Base-by-base conservation (phyloP, 2,797 vertebrate species). In the Artibeus jamaicensis region DNA sequence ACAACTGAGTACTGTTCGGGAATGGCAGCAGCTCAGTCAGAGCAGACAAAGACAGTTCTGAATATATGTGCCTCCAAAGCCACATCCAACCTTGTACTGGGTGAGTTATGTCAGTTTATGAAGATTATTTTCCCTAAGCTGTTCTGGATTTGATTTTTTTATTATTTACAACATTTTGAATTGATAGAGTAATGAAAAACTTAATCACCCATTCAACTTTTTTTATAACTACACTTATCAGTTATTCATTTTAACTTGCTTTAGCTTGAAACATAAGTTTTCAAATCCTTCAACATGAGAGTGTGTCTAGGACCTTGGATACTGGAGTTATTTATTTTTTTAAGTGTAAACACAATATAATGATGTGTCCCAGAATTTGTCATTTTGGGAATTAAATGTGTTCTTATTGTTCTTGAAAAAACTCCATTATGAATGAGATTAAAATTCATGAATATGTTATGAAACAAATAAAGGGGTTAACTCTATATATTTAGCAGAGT, bases 341-440 rank as follows among this genome's bases (percentile, higher is more conserved):
- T 70, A 21, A 85, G 10, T 42, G 5, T 55, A 70, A 87, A 67
- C 5, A 46, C 22, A 39, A 7, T 22, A 14, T 77, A 39, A 53
- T 70, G 34, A 73, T 10, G 12, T 81, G 5, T 19, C 26, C 16
- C 21, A 90, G 29, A 79, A 78, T 46, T 24, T 94, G 16, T 86
- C 9, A 50, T 12, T 42, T 87, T 96, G 85, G 48, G 65, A 95
- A 42, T 77, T 77, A 82, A 62, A 8, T 39, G 1, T 14, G 48
- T 87, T 84, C 26, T 19, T 78, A 44, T 73, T 96, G 26, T 86
- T 90, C 46, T 84, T 71, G 22, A n/a, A 81, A 85, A 92, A 42
- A 3, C 10, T 76, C 65, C 18, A 57, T 86, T 57, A 59, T 76
- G 19, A 87, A 70, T 16, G 18, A 48, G 67, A 81, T 88, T 89